Conservation (phyloP, 1,140 invertebrate genomes). For the Lasioglossum baleicum region DNA sequence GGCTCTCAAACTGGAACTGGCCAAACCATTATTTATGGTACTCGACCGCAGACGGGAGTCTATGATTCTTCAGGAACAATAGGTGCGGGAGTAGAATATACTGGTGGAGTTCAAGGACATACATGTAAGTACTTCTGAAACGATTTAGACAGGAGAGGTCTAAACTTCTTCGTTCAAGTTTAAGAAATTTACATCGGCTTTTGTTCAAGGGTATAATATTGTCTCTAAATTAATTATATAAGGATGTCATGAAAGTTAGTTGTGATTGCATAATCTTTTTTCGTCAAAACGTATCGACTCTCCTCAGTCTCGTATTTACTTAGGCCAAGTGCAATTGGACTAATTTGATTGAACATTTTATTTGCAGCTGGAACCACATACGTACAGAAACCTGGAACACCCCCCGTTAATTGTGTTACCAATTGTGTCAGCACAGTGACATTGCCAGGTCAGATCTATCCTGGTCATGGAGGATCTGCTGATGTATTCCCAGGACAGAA, state of each 20-base stretch:
- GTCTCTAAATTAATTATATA: too few species aligned
- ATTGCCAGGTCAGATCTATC: background rate
- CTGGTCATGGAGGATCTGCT: background rate
- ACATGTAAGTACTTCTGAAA: constrained; percentile 22
- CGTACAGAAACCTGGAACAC: background rate
- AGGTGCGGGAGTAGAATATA: background rate
- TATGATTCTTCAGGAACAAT: constrained; percentile 9
- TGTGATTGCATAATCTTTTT: too few species aligned
- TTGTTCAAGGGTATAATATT: too few species aligned
- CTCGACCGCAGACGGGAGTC: background rate
- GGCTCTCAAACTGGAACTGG: background rate
- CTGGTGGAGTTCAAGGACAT: background rate
- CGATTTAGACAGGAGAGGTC: too few species aligned
- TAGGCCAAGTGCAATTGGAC: background rate
- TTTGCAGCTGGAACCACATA: background rate
- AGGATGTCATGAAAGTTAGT: too few species aligned
- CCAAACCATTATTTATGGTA: background rate
- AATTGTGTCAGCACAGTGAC: background rate
- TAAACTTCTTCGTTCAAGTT: too few species aligned
- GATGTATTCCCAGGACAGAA: constrained; percentile 4
- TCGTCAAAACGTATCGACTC: too few species aligned
- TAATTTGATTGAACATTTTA: background rate
- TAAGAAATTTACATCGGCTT: too few species aligned
- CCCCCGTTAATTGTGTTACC: background rate
- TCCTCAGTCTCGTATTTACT: too few species aligned